These are phyloP conservation scores for Myotis myotis DNA, from an alignment of 2,797 vertebrate genomes.

Conservation along the genomic window DNA sequence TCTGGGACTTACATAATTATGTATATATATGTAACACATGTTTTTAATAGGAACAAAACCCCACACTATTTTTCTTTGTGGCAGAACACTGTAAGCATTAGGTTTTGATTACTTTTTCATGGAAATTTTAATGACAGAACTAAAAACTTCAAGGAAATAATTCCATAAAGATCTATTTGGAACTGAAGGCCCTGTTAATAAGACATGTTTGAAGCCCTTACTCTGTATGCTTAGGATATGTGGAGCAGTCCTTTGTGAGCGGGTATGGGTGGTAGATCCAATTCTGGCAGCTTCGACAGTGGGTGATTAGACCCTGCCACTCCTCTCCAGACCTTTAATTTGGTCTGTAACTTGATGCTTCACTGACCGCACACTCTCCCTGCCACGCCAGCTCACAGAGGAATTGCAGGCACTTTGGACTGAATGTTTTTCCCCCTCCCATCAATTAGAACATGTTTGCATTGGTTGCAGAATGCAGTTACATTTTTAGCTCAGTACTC, in stretches of 20 bases:
- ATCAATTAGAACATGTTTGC: constrained; percentile 65
- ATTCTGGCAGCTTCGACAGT: constrained; percentile 38
- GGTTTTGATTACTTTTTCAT: constrained; percentile 77
- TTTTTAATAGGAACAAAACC: constrained; percentile 75
- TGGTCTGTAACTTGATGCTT: constrained; percentile 75
- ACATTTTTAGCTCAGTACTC: constrained; percentile 68
- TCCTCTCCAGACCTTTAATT: constrained; percentile 72
- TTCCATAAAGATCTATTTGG: constrained; percentile 62
- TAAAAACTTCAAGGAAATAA: constrained; percentile 70
- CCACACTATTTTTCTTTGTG: constrained; percentile 70
- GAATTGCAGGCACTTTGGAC: constrained; percentile 64
- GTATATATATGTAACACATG: constrained; percentile 58
- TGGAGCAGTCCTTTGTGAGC: constrained; percentile 16
- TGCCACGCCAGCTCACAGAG: constrained; percentile 59
- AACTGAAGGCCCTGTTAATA: constrained; percentile 34
- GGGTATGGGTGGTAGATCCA: constrained; percentile 1
- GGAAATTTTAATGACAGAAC: constrained; percentile 75
- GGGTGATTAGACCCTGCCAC: constrained; percentile 65
- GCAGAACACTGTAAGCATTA: constrained; percentile 70
- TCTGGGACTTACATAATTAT: constrained; percentile 62
- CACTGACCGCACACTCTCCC: constrained; percentile 57
- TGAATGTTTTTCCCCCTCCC: constrained; percentile 47
- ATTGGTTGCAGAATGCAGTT: constrained; percentile 46
- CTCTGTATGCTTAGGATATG: not conserved
- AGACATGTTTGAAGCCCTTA: constrained; percentile 13